Conservation (phyloP, 2,797 vertebrate genomes). For the Carcharodon carcharias region DNA sequence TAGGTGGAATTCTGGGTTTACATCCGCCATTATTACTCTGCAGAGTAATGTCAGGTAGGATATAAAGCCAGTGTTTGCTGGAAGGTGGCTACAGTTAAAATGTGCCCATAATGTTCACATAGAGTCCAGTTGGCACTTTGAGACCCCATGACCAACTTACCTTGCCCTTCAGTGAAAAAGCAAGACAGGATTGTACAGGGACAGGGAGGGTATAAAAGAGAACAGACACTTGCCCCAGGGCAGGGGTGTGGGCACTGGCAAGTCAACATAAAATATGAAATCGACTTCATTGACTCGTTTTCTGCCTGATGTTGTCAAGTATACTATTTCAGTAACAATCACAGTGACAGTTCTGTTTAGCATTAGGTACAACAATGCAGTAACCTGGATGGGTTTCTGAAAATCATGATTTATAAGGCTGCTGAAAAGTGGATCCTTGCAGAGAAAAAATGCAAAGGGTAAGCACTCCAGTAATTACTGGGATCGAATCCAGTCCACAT, state of each 20-base stretch:
- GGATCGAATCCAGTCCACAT: not conserved
- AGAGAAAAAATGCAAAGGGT: not conserved
- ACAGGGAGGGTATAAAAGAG: no score
- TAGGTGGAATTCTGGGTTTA: not conserved
- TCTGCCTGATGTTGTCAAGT: not conserved
- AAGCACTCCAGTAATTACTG: slow-evolving; percentile 9
- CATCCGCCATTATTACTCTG: not conserved
- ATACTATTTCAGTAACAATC: not conserved
- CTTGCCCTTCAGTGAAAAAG: not conserved
- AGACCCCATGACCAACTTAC: not conserved
- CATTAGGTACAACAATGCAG: no score
- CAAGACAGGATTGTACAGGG: not conserved
- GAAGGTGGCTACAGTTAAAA: not conserved
- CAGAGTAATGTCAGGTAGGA: not conserved
- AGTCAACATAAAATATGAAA: not conserved
- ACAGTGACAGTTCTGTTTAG: not conserved
- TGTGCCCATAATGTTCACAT: no score
- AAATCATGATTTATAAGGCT: not conserved
- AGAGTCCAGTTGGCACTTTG: not conserved
- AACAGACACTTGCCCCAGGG: not conserved
- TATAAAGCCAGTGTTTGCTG: not conserved
- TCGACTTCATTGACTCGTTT: not conserved
- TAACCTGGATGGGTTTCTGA: not conserved
- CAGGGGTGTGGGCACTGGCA: not conserved
- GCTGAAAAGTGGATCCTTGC: slow-evolving; percentile 19